phyloP scores from a whole-genome alignment of 2,113 vertebrate genomes.

The Dunckerocampus dactyliophorus region DNA sequence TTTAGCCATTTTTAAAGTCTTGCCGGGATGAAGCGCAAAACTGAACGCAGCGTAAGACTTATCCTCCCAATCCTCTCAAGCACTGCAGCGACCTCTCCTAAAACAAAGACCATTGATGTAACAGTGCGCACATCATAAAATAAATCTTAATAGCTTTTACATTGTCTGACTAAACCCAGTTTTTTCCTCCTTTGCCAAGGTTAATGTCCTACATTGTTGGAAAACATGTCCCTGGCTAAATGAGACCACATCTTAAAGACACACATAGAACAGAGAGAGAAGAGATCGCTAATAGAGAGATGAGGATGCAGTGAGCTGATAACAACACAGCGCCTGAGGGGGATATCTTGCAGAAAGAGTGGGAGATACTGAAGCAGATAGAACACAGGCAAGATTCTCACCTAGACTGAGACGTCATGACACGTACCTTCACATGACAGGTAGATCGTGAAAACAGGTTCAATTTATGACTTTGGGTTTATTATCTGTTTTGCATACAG shows the following conservation, averaged over 20 bases:
- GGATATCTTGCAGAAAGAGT: constrained; percentile 19
- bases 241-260: not conserved
- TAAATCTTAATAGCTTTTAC: too few relatives aligned
- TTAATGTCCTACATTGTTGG: too few relatives aligned
- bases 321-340: constrained; percentile 22
- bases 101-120: not conserved
- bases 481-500: too few relatives aligned
- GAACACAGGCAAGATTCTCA: constrained; percentile 9
- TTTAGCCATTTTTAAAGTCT: too few relatives aligned
- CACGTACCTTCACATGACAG: not conserved
- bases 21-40: too few relatives aligned
- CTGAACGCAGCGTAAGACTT: too few relatives aligned
- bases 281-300: constrained; percentile 26
- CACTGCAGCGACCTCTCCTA: not conserved
- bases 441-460: too few relatives aligned
- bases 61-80: too few relatives aligned
- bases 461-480: too few relatives aligned
- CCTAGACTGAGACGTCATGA: not conserved
- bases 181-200: too few relatives aligned
- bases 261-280: not conserved
- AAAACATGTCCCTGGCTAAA: constrained; percentile 4
- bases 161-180: too few relatives aligned
- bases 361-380: not conserved
- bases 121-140: not conserved
- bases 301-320: constrained; percentile 16